Conservation (phyloP, 2,113 vertebrate species). For the Indicator maculatus region DNA sequence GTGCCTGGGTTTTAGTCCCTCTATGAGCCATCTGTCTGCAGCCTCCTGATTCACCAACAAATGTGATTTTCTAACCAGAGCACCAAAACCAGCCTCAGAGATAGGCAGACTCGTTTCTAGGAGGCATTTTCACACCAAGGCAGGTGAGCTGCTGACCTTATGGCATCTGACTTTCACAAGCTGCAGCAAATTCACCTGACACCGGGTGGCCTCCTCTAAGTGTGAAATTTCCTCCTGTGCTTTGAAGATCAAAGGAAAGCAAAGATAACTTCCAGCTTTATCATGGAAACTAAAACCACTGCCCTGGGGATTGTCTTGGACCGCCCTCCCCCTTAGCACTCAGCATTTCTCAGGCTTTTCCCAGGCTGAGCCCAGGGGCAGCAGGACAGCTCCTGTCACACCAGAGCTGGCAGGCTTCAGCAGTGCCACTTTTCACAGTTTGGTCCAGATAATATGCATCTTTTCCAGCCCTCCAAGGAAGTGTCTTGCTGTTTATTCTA, state of each 20-base stretch:
- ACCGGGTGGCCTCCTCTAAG: neutral
- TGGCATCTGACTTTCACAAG: neutral
- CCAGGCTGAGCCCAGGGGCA: neutral
- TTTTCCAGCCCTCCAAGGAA: neutral
- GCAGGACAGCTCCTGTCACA: neutral
- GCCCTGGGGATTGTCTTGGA: neutral
- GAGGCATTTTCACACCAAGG: neutral
- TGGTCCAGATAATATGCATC: neutral
- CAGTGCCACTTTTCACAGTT: neutral
- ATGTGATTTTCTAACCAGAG: neutral
- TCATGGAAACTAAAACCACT: neutral
- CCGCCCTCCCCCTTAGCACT: neutral
- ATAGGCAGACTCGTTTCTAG: neutral
- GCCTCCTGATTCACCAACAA: neutral
- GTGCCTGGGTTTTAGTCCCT: neutral
- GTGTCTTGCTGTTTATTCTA: neutral
- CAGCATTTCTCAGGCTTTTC: neutral
- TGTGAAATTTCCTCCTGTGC: constrained; percentile 16
- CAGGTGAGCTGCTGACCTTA: neutral
- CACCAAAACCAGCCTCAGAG: neutral
- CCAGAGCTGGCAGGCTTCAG: neutral
- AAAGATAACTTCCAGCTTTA: constrained; percentile 29
- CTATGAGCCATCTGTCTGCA: neutral
- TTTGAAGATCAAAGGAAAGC: constrained; percentile 54
- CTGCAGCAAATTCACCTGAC: constrained; percentile 23